Percentiles rank a stretch among this genome's conserved stretches.
phyloP scores from a whole-genome alignment of 2,888 invertebrate genomes.

The Salpingus planirostris region DNA sequence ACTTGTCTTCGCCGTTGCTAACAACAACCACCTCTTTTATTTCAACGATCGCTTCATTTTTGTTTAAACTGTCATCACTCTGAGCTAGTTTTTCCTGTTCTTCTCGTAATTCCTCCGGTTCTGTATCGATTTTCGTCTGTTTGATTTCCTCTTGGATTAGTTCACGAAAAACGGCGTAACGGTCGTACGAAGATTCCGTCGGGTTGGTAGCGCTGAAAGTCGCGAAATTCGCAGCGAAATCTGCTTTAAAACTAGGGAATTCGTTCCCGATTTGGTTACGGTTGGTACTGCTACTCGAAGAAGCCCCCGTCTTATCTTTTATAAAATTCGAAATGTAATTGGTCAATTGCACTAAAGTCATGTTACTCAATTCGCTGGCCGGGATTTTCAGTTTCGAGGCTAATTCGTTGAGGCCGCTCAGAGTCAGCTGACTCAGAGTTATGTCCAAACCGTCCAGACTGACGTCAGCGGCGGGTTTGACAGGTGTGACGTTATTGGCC shows the following conservation, averaged over 20 bases:
- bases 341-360: conserved; percentile 81
- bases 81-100: conserved; percentile 18
- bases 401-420: conserved; percentile 72
- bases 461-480: conserved; percentile 20
- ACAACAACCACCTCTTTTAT: too few species aligned
- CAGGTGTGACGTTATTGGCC: conserved; percentile 20
- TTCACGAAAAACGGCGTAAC: conserved; percentile 83
- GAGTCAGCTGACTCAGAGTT: conserved; percentile 72
- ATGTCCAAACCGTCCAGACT: conserved; percentile 54
- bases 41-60: neutral
- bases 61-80: conserved; percentile 6
- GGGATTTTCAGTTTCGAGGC: conserved; percentile 70
- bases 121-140: conserved; percentile 42
- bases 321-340: conserved; percentile 61
- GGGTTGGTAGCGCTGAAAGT: conserved; percentile 37
- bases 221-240: conserved; percentile 61
- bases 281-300: conserved; percentile 10
- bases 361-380: conserved; percentile 66
- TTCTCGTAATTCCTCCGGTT: conserved; percentile 31
- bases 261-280: conserved; percentile 33
- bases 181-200: conserved; percentile 50
- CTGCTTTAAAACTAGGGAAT: conserved; percentile 54
- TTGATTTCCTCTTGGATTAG: conserved; percentile 66
- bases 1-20: conserved; percentile 55
- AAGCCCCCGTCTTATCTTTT: conserved; percentile 27